Evolutionary conservation across 2,888 invertebrate genomes (phyloP), one percentile per base, ranked within the genome.

Genomic region (Disparrhopalites patrizii): DNA sequence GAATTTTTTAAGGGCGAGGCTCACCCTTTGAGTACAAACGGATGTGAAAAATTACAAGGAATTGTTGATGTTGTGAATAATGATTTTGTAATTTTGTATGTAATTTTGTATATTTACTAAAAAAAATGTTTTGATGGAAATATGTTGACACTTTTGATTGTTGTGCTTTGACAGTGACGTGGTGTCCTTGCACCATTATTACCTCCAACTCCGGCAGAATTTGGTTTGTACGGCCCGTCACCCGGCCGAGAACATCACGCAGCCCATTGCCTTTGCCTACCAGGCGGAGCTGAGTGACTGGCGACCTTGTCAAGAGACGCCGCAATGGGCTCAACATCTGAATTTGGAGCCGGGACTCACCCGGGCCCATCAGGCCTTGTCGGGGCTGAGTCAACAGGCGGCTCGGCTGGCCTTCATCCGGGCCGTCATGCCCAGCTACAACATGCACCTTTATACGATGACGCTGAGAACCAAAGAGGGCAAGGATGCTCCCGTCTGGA

Each of bases 171-270:
- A n/a, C 76, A 85, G 87, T 81, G 94, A 96, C 83, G 93, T 93
- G 78, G 86, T 90, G 76, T 92, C 94, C 62, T 85, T 93, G 67
- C 92, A 93, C 79, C 89, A 95, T 78, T 98, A 97, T 81, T 98
- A 94, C 82, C 84, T 93, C 76, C 97, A 98, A 82, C 82, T 98
- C 79, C 89, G 93, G 71, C 88, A 92, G 81, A 98, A 98, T 82
- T 83, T 87, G 66, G 81, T 85, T 67, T 82, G 70, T 27, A 70
- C 72, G 36, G 70, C 73, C 23, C 68, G 73, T 54, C 66, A 66
- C 58, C 66, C 72, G 15, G 66, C 70, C 8, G 71, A 71, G n/a
- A 68, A 68, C 57, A 64, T 73, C 43, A 71, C 73, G 31, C 72
- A 73, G 65, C 64, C 73, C 2, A 63, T 75, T 15, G 75, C 75